These are phyloP conservation scores for Siniperca chuatsi DNA, from an alignment of 2,113 vertebrate genomes.

Conservation along the genomic window DNA sequence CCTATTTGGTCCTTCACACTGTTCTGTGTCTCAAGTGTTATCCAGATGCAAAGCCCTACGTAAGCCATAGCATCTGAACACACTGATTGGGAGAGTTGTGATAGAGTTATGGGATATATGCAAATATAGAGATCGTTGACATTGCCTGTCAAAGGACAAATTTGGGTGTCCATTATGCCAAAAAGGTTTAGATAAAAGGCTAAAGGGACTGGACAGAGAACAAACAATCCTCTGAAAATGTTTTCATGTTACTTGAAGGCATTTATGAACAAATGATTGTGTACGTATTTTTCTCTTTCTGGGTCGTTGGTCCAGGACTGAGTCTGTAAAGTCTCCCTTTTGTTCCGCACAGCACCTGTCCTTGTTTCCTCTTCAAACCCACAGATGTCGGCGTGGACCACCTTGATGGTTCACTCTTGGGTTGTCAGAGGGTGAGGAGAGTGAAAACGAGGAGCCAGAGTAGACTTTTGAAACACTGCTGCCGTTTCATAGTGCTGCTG, in stretches of 20 bases:
- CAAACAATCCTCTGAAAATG: conserved; percentile 31
- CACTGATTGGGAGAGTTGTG: conserved; percentile 21
- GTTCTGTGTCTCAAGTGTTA: conserved; percentile 46
- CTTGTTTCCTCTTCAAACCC: conserved; percentile 1
- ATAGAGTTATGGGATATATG: conserved; percentile 59
- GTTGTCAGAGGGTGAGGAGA: conserved; percentile 6
- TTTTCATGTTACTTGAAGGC: conserved; percentile 52
- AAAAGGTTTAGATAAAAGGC: conserved; percentile 46
- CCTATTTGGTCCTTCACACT: conserved; percentile 19
- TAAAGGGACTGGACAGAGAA: conserved; percentile 47
- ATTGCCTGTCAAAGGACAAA: conserved; percentile 47
- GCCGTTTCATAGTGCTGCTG: conserved; percentile 32
- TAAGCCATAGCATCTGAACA: conserved; percentile 60
- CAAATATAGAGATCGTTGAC: conserved; percentile 52
- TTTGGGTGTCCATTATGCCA: conserved; percentile 50
- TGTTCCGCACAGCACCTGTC: not conserved
- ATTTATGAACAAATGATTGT: conserved; percentile 76
- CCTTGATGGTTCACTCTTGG: not conserved
- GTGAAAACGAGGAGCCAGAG: not conserved
- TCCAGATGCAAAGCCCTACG: conserved; percentile 48
- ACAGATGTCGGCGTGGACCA: not conserved
- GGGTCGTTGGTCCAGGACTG: conserved; percentile 30
- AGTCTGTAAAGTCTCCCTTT: conserved; percentile 27
- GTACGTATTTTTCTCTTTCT: conserved; percentile 61
- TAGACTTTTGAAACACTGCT: conserved; percentile 22